These are phyloP conservation scores for Seira musarum DNA, from an alignment of 2,888 invertebrate genomes.

Conservation along the genomic window DNA sequence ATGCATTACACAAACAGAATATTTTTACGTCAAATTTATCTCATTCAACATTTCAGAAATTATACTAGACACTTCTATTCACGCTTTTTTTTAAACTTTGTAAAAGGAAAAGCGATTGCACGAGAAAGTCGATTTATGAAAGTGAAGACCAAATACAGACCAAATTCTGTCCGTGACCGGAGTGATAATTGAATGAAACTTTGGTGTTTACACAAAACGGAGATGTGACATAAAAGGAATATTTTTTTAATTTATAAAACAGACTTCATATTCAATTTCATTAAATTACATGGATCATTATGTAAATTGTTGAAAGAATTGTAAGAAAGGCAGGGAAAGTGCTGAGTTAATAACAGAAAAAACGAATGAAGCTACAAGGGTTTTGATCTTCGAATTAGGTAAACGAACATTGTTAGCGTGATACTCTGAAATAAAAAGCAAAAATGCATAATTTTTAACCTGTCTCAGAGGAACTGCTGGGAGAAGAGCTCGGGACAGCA, in stretches of 20 bases:
- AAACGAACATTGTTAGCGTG: not conserved
- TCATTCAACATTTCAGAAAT: too few relatives aligned
- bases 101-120: too few relatives aligned
- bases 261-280: constrained; percentile 5
- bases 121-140: constrained; percentile 12
- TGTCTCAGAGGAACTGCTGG: constrained; percentile 53
- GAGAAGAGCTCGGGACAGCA: constrained; percentile 91
- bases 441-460: constrained; percentile 33
- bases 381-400: too few relatives aligned
- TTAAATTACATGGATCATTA: constrained; percentile 51
- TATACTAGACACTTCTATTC: too few relatives aligned
- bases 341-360: not conserved
- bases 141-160: constrained; percentile 12
- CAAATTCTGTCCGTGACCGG: constrained; percentile 29
- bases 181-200: constrained; percentile 39
- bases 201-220: not conserved
- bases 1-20: too few relatives aligned
- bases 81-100: too few relatives aligned
- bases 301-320: constrained; percentile 31
- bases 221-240: not conserved
- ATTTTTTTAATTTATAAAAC: not conserved
- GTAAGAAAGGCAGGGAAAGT: constrained; percentile 6
- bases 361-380: not conserved
- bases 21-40: too few relatives aligned
- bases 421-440: not conserved